Base-by-base conservation (phyloP, 2,888 invertebrate species). In the Tortrix viridana region DNA sequence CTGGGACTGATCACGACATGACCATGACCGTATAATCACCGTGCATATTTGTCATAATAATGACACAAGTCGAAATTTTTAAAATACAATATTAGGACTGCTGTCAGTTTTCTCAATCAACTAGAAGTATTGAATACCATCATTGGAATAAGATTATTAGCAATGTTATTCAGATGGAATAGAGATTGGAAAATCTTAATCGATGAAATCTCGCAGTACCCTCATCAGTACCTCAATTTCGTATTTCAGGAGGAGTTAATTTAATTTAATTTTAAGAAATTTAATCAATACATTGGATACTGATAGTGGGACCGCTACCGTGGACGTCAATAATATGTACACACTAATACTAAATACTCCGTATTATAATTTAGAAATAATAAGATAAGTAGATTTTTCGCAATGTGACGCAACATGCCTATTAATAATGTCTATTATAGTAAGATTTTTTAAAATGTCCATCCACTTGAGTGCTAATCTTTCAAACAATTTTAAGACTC, bases 261-360 rank as follows among this genome's bases (percentile, higher is more conserved):
- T n/a, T n/a, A n/a, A n/a, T n/a, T n/a, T n/a, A n/a, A n/a, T n/a
- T n/a, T n/a, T n/a, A n/a, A n/a, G n/a, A 41, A 16, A 41, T 41
- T 22, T 37, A 20, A 19, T 47, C 14, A 37, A 48, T 18, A 12
- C 19, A 32, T n/a, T 56, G 6, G 18, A 3, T 46, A 52, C 57
- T 53, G 26, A 57, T 46, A 52, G 6, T 7, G 46, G 41, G 52
- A 57, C 55, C 37, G 18, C 19, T 22, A 48, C 50, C 6, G 16
- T 16, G 20, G 12, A 18, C n/a, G 43, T 44, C 12, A 16, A 26
- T 32, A 50, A 62, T 60, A 55, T 60, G 41, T 60, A 60, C 60
- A 57, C 38, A 41, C 44, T 55, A 44, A 44, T 19, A 55, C 32
- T 55, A 55, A 55, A 48, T 48, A 41, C 48, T 32, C 16, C 19